phyloP scores from a whole-genome alignment of 2,888 invertebrate species.

The Tipula lateralis region DNA sequence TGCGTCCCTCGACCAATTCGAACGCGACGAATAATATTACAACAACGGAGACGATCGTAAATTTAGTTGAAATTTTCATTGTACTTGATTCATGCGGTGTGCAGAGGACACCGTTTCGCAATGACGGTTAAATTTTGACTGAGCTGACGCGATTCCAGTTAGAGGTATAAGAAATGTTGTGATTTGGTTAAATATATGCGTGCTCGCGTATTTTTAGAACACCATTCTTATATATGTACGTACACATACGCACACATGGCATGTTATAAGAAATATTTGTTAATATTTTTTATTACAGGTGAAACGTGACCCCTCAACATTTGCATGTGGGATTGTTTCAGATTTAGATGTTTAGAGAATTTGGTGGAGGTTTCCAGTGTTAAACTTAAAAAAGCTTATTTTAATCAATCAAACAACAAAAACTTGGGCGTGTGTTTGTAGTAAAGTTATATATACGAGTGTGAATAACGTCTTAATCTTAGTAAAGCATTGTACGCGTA shows the following conservation, averaged over 20 bases:
- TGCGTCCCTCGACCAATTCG: neutral
- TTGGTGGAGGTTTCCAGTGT: neutral
- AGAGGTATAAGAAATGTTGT: neutral
- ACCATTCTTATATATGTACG: no score
- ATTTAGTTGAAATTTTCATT: neutral
- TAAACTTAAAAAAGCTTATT: no score
- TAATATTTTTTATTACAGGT: no score
- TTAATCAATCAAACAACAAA: neutral
- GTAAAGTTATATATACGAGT: neutral
- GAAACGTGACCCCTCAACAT: no score
- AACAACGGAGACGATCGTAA: neutral
- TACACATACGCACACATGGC: no score
- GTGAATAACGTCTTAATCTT: neutral
- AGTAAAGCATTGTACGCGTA: neutral
- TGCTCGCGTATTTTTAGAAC: neutral
- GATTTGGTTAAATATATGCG: neutral
- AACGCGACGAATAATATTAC: neutral
- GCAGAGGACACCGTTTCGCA: neutral
- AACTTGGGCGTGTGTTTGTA: neutral
- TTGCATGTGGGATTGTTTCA: no score
- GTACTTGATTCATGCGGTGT: no score
- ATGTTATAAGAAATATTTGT: neutral
- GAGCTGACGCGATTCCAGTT: no score
- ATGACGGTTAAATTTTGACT: neutral
- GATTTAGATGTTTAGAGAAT: no score